phyloP scores from a whole-genome alignment of 2,888 invertebrate species.

The Lochmaea crataegi region DNA sequence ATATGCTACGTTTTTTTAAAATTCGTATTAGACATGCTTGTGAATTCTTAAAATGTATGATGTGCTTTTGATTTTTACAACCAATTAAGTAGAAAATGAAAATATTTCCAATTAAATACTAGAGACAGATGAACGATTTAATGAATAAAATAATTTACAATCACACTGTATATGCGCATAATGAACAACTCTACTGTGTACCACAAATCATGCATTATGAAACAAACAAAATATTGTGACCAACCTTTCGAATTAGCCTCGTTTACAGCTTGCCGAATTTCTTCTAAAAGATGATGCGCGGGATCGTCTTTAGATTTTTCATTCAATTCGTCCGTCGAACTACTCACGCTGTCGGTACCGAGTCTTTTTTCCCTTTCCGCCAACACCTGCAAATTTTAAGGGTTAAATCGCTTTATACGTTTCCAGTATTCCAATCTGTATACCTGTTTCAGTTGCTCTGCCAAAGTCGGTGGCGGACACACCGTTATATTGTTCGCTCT shows the following conservation, averaged over 20 bases:
- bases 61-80: background rate
- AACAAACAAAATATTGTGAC: constrained; percentile 10
- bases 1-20: too few species aligned
- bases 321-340: constrained; percentile 74
- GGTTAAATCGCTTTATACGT: background rate
- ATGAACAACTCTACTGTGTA: background rate
- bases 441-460: constrained; percentile 86
- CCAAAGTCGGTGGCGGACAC: constrained; percentile 82
- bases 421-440: too few species aligned
- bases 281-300: constrained; percentile 86
- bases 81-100: background rate
- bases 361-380: constrained; percentile 86
- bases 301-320: constrained; percentile 68
- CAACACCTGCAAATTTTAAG: constrained; percentile 66
- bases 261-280: constrained; percentile 88
- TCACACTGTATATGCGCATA: constrained; percentile 4
- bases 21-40: too few species aligned
- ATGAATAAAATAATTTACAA: constrained; percentile 3
- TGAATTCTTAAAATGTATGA: background rate
- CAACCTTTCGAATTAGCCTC: constrained; percentile 89
- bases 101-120: constrained; percentile 3
- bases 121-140: background rate
- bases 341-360: constrained; percentile 65
- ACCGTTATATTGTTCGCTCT: constrained; percentile 63
- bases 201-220: background rate